Percentiles rank a stretch among this genome's conserved stretches.
These are phyloP conservation scores for Oophaga pumilio DNA, from an alignment of 2,113 vertebrate genomes.

Conservation along the genomic window DNA sequence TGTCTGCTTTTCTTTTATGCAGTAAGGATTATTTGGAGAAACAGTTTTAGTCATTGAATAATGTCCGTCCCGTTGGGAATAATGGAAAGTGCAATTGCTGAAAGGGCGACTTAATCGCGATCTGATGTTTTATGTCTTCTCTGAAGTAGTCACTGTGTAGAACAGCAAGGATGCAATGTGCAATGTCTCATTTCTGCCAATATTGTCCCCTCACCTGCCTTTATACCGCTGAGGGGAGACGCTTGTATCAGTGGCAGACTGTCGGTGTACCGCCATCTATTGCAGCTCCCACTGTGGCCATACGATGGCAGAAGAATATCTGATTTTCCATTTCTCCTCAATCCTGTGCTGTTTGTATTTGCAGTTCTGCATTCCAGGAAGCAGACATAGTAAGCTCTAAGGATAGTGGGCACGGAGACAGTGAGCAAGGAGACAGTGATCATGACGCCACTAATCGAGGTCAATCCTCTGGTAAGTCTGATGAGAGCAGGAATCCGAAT, in stretches of 20 bases:
- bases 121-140: not conserved
- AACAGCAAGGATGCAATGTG: not conserved
- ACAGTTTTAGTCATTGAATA: not conserved
- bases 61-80: not conserved
- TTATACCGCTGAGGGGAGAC: constrained; percentile 47
- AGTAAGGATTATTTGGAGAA: not conserved
- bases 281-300: constrained; percentile 74
- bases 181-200: not conserved
- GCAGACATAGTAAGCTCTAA: constrained; percentile 98
- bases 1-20: not conserved
- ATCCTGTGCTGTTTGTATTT: constrained; percentile 65
- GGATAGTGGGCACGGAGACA: constrained; percentile 98
- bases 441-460: constrained; percentile 97
- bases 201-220: not conserved
- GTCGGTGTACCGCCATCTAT: not conserved
- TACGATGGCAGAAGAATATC: constrained; percentile 82
- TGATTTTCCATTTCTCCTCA: constrained; percentile 62
- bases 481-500: constrained; percentile 61
- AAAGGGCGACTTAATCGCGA: not conserved
- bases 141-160: not conserved
- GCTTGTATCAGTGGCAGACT: constrained; percentile 20
- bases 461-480: constrained; percentile 90
- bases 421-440: constrained; percentile 98
- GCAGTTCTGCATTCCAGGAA: constrained; percentile 96
- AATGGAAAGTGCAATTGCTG: not conserved